A percentile compares a stretch with the other conserved stretches of the same genome.
Evolutionary conservation across 2,113 vertebrate species (phyloP).

Genomic region (Cairina moschata): DNA sequence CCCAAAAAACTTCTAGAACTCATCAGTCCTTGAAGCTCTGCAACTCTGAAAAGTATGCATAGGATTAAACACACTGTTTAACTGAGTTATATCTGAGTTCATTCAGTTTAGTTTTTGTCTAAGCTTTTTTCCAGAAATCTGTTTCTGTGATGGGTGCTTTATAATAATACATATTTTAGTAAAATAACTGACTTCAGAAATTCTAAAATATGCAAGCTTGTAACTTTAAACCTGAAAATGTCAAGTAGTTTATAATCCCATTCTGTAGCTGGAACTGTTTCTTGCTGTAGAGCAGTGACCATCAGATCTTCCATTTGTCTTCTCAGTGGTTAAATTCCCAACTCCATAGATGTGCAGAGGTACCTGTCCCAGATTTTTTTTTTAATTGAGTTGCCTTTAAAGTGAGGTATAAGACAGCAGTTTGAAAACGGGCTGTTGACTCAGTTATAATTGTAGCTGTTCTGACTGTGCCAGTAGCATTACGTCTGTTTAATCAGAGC

Average conservation of each 20-base stretch:
- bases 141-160: neutral
- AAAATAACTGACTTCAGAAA: neutral
- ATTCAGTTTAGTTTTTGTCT: neutral
- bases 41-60: neutral
- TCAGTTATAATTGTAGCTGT: constrained; percentile 11
- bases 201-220: neutral
- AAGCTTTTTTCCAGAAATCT: neutral
- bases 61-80: neutral
- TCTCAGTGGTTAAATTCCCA: neutral
- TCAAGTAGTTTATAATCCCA: neutral
- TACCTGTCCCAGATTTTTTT: neutral
- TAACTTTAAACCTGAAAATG: neutral
- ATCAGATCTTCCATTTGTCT: neutral
- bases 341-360: neutral
- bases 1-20: neutral
- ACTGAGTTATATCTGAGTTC: neutral
- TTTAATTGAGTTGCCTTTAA: neutral
- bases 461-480: neutral
- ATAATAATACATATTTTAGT: neutral
- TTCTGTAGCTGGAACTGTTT: neutral
- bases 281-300: neutral
- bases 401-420: neutral
- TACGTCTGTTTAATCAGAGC: neutral
- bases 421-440: constrained; percentile 18
- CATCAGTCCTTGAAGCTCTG: neutral